Conservation (phyloP, 2,797 vertebrate species). For the Pristis pectinata region DNA sequence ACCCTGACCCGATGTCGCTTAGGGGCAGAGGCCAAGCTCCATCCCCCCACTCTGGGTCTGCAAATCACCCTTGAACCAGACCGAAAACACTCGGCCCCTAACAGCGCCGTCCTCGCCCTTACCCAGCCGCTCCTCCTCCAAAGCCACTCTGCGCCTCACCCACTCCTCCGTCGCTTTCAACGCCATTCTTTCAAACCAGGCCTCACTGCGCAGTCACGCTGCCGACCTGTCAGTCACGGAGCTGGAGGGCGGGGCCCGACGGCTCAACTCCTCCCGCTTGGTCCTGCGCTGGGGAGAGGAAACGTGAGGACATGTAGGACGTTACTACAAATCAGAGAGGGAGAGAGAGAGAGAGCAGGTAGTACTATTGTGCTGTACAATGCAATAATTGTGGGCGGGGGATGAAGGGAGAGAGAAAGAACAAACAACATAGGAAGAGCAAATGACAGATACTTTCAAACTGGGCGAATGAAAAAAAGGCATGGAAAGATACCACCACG, state of each 20-base stretch:
- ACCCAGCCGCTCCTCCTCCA: conserved; percentile 56
- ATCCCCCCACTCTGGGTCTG: background rate
- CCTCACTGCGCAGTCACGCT: background rate
- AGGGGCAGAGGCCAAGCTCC: background rate
- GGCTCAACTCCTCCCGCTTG: background rate
- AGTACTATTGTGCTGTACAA: no score
- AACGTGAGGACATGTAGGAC: background rate
- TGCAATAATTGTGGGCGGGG: no score
- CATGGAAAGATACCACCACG: no score
- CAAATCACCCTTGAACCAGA: background rate
- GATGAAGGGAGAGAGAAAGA: background rate
- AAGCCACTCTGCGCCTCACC: conserved; percentile 57
- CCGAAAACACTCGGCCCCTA: background rate
- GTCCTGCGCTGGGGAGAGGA: background rate
- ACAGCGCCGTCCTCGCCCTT: background rate
- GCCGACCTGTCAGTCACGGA: background rate
- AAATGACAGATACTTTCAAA: no score
- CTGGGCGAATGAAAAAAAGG: no score
- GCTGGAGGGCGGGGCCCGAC: background rate
- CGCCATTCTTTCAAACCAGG: conserved; percentile 61
- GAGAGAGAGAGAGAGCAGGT: background rate
- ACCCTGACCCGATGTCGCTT: background rate
- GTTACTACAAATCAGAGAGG: background rate
- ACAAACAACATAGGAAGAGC: no score
- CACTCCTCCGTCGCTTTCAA: conserved; percentile 60